Percentiles rank a stretch among this genome's conserved stretches.
These are phyloP conservation scores for Melozone crissalis DNA, from an alignment of 2,113 vertebrate genomes.

Conservation along the genomic window DNA sequence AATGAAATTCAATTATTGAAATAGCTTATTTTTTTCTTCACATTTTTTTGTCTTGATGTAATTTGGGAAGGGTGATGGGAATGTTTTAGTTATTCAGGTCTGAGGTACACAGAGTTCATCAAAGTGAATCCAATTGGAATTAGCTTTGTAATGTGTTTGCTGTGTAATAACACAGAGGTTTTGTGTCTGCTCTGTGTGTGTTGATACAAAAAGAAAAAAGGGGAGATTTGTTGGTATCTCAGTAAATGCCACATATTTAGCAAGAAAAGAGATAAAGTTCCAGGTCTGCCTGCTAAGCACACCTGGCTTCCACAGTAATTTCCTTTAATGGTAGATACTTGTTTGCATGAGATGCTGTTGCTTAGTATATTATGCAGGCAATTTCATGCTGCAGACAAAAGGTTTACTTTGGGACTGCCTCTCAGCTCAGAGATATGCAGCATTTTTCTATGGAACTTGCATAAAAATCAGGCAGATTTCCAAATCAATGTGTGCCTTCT, in stretches of 20 bases:
- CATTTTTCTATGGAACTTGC: not conserved
- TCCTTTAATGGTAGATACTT: not conserved
- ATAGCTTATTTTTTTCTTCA: not conserved
- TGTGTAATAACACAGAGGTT: not conserved
- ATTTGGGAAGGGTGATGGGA: not conserved
- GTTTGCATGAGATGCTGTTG: not conserved
- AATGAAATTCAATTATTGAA: slow-evolving; percentile 3
- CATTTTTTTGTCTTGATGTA: not conserved
- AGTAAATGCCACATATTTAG: not conserved
- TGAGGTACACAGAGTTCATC: not conserved
- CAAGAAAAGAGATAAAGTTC: not conserved
- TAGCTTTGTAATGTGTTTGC: not conserved
- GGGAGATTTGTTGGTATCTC: not conserved
- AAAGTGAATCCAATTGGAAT: not conserved
- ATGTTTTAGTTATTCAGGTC: not conserved
- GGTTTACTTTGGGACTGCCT: not conserved
- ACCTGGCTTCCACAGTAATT: not conserved
- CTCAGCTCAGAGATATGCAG: not conserved
- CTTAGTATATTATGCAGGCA: not conserved
- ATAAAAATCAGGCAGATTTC: not conserved
- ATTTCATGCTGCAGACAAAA: slow-evolving; percentile 1
- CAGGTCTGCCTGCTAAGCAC: not conserved
- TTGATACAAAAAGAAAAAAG: not conserved
- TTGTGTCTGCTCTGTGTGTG: not conserved
- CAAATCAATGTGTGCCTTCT: not conserved